Evolutionary conservation across 2,113 vertebrate species (phyloP), one percentile per base, ranked within the genome.

Genomic region (Hirundichthys speculiger): DNA sequence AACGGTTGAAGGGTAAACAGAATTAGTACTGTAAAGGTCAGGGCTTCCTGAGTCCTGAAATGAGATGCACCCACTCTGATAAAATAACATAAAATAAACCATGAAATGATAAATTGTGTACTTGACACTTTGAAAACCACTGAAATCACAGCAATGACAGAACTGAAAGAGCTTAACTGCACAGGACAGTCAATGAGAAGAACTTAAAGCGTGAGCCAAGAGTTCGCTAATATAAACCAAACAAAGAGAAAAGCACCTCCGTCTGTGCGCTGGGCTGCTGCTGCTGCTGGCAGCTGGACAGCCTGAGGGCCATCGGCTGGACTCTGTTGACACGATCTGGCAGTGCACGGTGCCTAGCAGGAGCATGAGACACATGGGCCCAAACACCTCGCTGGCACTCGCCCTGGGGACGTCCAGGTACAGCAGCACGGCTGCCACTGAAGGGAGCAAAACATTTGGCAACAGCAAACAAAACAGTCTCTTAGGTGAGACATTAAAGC

Each of bases 341-440:
- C 98, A 99, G 92, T 99, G 98, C 58, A 99, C 96, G 0, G 96
- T 99, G 3, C 98, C 98, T 93, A 99, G 92, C 67, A 99, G 93
- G 49, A 99, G 88, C 97, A 99, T 96, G 53, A 99, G 94, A 92
- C 95, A 98, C 94, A 98, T 83, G 3, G 97, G 96, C 53, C 94
- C 95, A 48, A 96, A 82, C 21, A 95, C 91, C 73, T 99, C 98
- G 34, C 94, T 98, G n/a, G 91, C 86, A 48, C 84, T 95, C 60
- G 94, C 95, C 53, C 87, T 90, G 0, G 96, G 96, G 80, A 96
- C 90, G 90, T 95, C 83, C 60, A 93, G 78, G 72, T 96, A 98
- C 64, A 98, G 62, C 66, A 93, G 77, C 24, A 94, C 88, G 0
- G 96, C 94, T 15, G 93, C 56, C 25, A 97, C 98, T 99, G 89